Base-by-base conservation (phyloP, 2,113 vertebrate species). In the Syngnathus typhle region DNA sequence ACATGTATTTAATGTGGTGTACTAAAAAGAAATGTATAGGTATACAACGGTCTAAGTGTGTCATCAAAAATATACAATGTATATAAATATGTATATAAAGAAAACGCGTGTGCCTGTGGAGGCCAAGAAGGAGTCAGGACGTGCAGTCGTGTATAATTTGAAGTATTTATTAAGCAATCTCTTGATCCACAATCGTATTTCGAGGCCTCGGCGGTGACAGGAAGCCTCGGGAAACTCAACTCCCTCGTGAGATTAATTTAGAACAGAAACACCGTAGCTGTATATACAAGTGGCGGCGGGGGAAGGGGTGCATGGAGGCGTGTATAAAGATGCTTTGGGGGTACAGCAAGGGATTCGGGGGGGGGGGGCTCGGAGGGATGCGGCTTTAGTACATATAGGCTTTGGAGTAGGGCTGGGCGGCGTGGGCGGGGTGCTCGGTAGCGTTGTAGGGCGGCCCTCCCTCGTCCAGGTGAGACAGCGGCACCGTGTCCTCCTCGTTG, bases 401-500 rank as follows among this genome's bases (percentile, higher is more conserved):
- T 88, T 95, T 94, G 91, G 93, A 90, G 84, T 94, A 95, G 83
- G 89, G 88, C 91, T 97, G 94, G 7, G 91, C 90, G 81, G 88
- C 90, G 60, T 91, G 90, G 1, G 92, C 87, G 67, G 80, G 75
- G 73, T 82, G 86, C 67, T 95, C 93, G 0, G 93, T 85, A 78
- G 93, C n/a, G 38, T 23, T 84, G 76, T 92, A 96, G 71, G 92
- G 52, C 0, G 85, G 65, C 0, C 67, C 91, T 80, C 68, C 91
- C 81, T 98, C 94, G 0, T 96, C 95, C 89, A 98, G 88, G 89
- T 99, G 97, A 6, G 95, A 94, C 56, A 98, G 90, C 5, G 97
- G 97, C 75, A 99, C 92, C 0, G 97, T 99, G 88, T 98, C 95
- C 88, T 98, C 96, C 81, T 98, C 94, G 7, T 95, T 95, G 91